Evolutionary conservation across 2,888 invertebrate genomes (phyloP).

Genomic region (Scaptomyza reducta): DNA sequence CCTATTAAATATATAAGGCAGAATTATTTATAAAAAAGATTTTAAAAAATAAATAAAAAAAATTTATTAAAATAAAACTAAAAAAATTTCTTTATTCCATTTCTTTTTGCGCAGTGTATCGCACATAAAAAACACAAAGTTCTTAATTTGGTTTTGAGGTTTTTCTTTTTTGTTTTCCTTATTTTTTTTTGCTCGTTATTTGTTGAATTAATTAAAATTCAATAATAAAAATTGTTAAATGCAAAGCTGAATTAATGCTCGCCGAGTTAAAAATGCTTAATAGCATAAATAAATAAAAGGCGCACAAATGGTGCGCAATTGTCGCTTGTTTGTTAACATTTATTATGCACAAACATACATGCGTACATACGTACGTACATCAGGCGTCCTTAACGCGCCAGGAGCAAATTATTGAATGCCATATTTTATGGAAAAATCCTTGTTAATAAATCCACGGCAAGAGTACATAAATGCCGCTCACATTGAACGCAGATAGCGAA

Average conservation of each 20-base stretch:
- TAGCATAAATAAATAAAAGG: constrained; percentile 67
- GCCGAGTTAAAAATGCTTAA: constrained; percentile 58
- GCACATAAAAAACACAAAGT: constrained; percentile 9
- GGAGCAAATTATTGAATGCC: constrained; percentile 9
- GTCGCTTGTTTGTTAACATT: constrained; percentile 63
- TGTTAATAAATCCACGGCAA: constrained; percentile 3
- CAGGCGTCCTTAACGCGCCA: no score
- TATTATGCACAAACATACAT: constrained; percentile 36
- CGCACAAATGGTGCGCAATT: constrained; percentile 65
- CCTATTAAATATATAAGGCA: no score
- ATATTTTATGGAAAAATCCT: constrained; percentile 25
- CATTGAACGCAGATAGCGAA: neutral
- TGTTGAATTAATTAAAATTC: constrained; percentile 76
- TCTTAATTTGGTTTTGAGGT: constrained; percentile 37
- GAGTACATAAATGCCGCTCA: neutral
- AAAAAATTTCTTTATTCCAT: no score
- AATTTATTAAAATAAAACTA: no score
- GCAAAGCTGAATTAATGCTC: constrained; percentile 62
- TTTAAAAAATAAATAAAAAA: no score
- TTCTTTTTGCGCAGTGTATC: constrained; percentile 17
- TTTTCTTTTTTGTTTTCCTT: neutral
- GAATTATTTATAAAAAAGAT: no score
- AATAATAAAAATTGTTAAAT: constrained; percentile 71
- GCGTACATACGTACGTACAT: neutral
- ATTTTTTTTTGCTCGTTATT: constrained; percentile 47